Base-by-base conservation (phyloP, 1,140 invertebrate species). In the Chironomus striatipennis region DNA sequence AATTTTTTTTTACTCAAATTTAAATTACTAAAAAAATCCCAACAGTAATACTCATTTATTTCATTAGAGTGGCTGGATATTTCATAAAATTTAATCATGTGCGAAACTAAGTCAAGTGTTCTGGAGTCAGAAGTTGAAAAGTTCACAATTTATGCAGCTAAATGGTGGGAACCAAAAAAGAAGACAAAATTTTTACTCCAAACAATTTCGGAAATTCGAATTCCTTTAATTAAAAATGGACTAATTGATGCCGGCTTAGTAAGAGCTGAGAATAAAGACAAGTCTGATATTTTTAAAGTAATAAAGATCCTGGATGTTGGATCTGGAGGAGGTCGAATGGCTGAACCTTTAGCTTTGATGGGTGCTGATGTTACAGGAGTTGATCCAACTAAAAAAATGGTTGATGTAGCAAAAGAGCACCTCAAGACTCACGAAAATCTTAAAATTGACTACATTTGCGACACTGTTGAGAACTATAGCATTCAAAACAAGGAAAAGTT, bases 251-350 rank as follows among this genome's bases (percentile, higher is more conserved):
- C 77, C 42, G 80, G 80, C 73, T 43, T 7, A 24, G 20, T 78
- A 17, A 57, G 73, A 12, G 42, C 75, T 18, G 64, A 78, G 34
- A 73, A 75, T 15, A 70, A 75, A n/a, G 75, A 34, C 5, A 34
- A 34, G 5, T 34, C 24, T 1, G 5, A 77, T 57, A 88, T 90
- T 7, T 79, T 95, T 18, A 78, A 86, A 78, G 88, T 86, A 34
- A 74, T 89, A 7, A 84, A 83, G 74, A 87, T 95, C 74, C 78
- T 94, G 8, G 93, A 96, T 84, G 87, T 94, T 78, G 94, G 93
- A 21, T 94, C 92, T 85, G 94, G 94, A 9, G 93, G 92, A 73
- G 79, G 80, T 43, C 77, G 80, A 34, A 72, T 80, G 65, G 75
- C 78, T 5, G 79, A 81, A 76, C 74, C 79, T 12, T 75, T 82